Base-by-base conservation (phyloP, 2,888 invertebrate genomes). In the Tipula unca region DNA sequence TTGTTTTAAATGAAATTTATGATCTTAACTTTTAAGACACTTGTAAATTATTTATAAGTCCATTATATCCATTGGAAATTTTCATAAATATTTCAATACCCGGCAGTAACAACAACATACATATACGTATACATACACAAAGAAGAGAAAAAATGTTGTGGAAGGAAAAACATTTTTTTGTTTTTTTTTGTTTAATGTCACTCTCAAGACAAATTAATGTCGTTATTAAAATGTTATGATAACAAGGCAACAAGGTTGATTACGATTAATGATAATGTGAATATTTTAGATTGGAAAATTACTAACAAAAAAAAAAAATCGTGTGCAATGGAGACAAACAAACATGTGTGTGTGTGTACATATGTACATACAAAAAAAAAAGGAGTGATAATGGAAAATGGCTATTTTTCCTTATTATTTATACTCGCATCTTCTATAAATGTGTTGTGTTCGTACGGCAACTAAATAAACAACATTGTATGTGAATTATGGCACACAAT, bases 171-270 rank as follows among this genome's bases (percentile, higher is more conserved):
- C 69, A 25, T 69, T 69, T 69, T 48, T 10, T 13, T 25, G 8
- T 69, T 69, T 69, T 13, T 6, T 20, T 69, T 69, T 69, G 48
- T 54, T 13, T 48, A 48, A 69, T 69, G 69, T 69, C 69, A 69
- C 69, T 69, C 25, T 25, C 8, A 69, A 69, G 69, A 69, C 69
- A 69, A 69, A 69, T 69, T 69, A 69, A 69, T 25, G 69, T 69
- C 69, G 69, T 69, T 69, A 69, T 69, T 69, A 69, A 69, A 69
- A 69, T 20, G 69, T 69, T 69, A 69, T 69, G 69, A 69, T 69
- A 69, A 69, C 69, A 69, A 69, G 69, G 25, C 69, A 69, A 69
- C 69, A 20, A 69, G 25, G 25, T 69, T 69, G 69, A 69, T 69
- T 69, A 69, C 69, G 69, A 69, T 69, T 10, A 69, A 69, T 69